phyloP scores from a whole-genome alignment of 2,113 vertebrate genomes.

The Psittacus erithacus region DNA sequence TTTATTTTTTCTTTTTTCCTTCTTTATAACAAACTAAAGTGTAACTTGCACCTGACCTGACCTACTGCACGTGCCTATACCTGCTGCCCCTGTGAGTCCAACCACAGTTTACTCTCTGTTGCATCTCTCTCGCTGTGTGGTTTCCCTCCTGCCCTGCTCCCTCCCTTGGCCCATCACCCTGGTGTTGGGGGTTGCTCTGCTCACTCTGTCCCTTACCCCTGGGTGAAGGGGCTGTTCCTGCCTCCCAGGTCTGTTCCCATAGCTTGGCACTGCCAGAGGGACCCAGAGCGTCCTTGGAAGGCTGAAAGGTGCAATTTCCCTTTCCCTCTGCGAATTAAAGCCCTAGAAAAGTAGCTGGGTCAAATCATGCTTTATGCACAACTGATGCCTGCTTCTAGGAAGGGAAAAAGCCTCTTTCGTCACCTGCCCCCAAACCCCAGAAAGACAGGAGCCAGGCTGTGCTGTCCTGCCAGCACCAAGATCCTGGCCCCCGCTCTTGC shows the following conservation, averaged over 20 bases:
- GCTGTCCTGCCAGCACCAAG: background rate
- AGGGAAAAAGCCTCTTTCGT: background rate
- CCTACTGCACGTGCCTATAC: conserved; percentile 65
- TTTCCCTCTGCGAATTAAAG: background rate
- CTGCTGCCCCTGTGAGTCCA: conserved; percentile 66
- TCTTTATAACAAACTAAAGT: conserved; percentile 70
- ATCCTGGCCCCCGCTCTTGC: background rate
- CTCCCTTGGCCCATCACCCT: background rate
- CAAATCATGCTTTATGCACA: background rate
- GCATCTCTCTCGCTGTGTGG: conserved; percentile 45
- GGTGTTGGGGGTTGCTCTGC: background rate
- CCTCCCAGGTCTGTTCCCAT: background rate
- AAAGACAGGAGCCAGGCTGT: background rate
- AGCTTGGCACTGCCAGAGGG: background rate
- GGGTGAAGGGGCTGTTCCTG: background rate
- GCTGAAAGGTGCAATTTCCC: conserved; percentile 57
- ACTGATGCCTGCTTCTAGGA: background rate
- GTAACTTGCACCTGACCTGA: conserved; percentile 62
- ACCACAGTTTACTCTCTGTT: conserved; percentile 67
- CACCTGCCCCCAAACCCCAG: background rate
- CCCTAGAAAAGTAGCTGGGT: background rate
- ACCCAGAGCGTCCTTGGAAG: background rate
- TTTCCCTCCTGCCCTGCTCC: background rate
- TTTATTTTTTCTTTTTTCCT: conserved; percentile 53
- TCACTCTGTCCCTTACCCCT: background rate